Conservation (phyloP, 2,797 vertebrate genomes). For the Tokudaia tokunoshimensis region DNA sequence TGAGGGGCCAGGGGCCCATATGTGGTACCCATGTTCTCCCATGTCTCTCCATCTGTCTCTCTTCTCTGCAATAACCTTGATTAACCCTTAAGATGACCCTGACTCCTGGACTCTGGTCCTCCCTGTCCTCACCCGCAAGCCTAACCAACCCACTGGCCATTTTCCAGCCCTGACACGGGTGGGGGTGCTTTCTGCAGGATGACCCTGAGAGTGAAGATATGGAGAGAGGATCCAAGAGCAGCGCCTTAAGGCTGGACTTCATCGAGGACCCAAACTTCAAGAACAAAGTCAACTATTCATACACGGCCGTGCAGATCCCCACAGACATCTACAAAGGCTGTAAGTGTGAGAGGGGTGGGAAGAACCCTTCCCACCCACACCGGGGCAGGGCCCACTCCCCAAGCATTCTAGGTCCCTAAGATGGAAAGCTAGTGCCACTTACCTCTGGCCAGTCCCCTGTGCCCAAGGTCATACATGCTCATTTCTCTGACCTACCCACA, state of each 20-base stretch:
- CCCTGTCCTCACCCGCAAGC: not conserved
- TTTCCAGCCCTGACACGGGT: slow-evolving; percentile 56
- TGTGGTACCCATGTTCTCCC: not conserved
- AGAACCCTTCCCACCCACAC: rapidly evolving
- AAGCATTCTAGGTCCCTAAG: not conserved
- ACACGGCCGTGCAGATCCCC: slow-evolving; percentile 98
- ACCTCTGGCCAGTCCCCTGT: not conserved
- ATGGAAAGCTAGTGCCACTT: not conserved
- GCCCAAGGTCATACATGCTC: not conserved
- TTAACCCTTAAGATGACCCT: not conserved
- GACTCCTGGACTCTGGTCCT: not conserved
- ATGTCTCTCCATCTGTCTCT: not conserved
- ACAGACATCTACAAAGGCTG: slow-evolving; percentile 99
- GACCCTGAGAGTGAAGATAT: slow-evolving; percentile 94
- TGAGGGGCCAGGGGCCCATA: not conserved
- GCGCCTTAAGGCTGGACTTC: slow-evolving; percentile 95
- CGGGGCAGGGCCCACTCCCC: not conserved
- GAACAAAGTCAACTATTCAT: slow-evolving; percentile 98
- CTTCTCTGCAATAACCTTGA: not conserved
- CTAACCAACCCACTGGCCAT: not conserved
- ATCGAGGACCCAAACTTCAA: slow-evolving; percentile 96
- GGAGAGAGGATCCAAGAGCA: slow-evolving; percentile 89
- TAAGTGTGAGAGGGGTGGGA: slow-evolving; percentile 87
- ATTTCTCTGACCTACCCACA: not conserved
- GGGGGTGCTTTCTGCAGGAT: slow-evolving; percentile 88